Evolutionary conservation across 2,113 vertebrate species (phyloP).

Genomic region (Cairina moschata): DNA sequence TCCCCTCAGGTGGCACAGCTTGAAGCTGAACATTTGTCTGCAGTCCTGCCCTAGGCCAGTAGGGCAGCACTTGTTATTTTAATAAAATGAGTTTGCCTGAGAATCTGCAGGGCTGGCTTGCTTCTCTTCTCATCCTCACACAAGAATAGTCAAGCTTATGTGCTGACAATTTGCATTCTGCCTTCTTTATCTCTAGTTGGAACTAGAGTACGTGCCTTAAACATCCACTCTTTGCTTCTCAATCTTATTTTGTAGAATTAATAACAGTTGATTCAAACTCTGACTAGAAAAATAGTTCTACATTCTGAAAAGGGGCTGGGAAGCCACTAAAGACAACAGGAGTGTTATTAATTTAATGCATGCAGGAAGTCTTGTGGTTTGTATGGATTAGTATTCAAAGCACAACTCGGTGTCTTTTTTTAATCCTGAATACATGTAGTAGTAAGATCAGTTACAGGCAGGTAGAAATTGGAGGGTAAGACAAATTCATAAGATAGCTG

Average conservation of each 20-base stretch:
- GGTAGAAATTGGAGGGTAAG: neutral
- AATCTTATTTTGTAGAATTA: slow-evolving; percentile 14
- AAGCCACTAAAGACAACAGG: neutral
- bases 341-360: neutral
- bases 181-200: neutral
- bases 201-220: neutral
- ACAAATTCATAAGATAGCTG: neutral
- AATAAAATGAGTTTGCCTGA: neutral
- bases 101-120: neutral
- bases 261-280: neutral
- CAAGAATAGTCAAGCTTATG: neutral
- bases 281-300: neutral
- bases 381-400: neutral
- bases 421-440: neutral
- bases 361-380: neutral
- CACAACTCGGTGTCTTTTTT: neutral
- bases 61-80: neutral
- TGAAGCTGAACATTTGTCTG: neutral
- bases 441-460: neutral
- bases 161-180: neutral
- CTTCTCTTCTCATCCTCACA: neutral
- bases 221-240: neutral
- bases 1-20: neutral
- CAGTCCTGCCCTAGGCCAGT: neutral
- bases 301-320: neutral